A percentile compares a stretch with the other conserved stretches of the same genome.
phyloP scores from a whole-genome alignment of 2,113 vertebrate species.

The Leucoraja erinaceus region DNA sequence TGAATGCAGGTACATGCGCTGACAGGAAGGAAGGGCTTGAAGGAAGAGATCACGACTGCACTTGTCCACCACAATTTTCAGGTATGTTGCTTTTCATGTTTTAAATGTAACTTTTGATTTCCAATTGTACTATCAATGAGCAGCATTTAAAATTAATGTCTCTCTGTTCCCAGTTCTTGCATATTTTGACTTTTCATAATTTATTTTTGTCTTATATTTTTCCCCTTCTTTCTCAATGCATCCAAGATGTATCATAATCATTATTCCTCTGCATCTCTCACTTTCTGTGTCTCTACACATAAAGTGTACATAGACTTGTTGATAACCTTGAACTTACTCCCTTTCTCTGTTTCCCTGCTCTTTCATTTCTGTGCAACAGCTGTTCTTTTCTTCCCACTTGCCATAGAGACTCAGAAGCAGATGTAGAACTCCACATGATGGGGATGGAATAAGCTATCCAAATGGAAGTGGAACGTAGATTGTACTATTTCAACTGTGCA shows the following conservation, averaged over 20 bases:
- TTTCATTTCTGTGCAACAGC: not conserved
- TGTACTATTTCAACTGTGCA: not conserved
- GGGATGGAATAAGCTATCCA: not conserved
- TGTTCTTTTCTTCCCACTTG: not conserved
- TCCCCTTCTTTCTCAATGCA: not conserved
- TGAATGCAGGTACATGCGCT: conserved; percentile 60
- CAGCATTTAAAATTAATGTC: not conserved
- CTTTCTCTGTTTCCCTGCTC: not conserved
- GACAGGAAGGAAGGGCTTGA: conserved; percentile 46
- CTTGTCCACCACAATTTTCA: conserved; percentile 60
- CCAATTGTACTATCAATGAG: not conserved
- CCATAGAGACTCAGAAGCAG: not conserved
- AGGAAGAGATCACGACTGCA: conserved; percentile 55
- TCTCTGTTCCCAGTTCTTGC: not conserved
- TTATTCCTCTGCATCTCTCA: not conserved
- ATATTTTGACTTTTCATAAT: not conserved
- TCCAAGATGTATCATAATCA: not conserved
- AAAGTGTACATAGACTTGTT: not conserved
- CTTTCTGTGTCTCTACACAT: not conserved
- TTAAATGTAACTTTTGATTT: not conserved
- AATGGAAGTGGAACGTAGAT: not conserved
- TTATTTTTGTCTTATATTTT: not conserved
- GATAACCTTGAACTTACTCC: not conserved
- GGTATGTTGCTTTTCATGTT: conserved; percentile 52
- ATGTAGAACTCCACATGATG: not conserved